Evolutionary conservation across 2,113 vertebrate genomes (phyloP).

Genomic region (Cichladusa arquata): DNA sequence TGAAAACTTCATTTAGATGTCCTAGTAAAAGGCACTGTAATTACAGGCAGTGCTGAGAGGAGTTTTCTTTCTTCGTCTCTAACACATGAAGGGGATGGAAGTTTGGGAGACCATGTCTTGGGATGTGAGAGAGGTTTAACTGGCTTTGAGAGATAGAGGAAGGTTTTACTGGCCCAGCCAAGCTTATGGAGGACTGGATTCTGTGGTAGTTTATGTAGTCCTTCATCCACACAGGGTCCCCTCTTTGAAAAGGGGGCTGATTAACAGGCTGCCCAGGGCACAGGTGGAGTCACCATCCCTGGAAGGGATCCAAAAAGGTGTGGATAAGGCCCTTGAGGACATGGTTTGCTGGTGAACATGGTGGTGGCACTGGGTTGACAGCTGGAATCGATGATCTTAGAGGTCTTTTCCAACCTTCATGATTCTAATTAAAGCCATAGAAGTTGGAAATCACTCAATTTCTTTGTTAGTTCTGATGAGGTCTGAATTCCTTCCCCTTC

Average conservation of each 20-base stretch:
- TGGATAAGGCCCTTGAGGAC: background rate
- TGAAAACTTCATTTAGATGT: background rate
- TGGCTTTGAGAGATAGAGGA: background rate
- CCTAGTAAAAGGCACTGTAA: background rate
- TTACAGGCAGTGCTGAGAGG: background rate
- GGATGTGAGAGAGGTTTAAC: background rate
- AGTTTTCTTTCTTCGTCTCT: background rate
- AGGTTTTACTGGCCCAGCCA: background rate
- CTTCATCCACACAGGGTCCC: background rate
- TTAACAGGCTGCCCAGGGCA: background rate
- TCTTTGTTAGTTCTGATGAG: slow-evolving; percentile 14
- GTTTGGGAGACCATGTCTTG: background rate
- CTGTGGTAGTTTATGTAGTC: background rate
- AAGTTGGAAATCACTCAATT: background rate
- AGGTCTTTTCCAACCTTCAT: background rate
- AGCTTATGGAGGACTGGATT: fast-evolving
- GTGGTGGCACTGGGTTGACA: background rate
- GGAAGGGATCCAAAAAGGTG: background rate
- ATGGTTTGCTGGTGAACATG: background rate
- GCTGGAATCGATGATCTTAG: fast-evolving
- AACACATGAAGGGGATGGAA: background rate
- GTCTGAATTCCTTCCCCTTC: slow-evolving; percentile 20
- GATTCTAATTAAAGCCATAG: background rate
- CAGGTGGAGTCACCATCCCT: background rate
- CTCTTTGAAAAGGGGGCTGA: background rate